Evolutionary conservation across 2,888 invertebrate genomes (phyloP).

Genomic region (Rhynchonema sp.): DNA sequence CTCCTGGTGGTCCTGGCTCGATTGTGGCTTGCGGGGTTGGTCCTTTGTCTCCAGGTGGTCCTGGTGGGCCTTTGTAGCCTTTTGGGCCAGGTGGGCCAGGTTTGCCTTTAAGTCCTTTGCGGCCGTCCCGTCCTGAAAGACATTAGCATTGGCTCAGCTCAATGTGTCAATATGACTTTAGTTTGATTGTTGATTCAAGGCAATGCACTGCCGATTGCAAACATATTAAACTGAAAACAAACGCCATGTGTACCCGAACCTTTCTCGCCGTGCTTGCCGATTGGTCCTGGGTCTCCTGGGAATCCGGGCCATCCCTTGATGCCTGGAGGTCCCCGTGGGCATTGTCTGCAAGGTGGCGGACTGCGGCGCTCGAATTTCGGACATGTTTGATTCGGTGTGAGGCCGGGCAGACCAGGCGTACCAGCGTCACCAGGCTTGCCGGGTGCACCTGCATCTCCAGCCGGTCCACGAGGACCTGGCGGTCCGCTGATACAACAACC

Average conservation of each 20-base stretch:
- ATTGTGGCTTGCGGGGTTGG: slow-evolving; percentile 22
- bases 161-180: no score
- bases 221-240: no score
- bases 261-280: slow-evolving; percentile 22
- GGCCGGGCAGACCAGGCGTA: slow-evolving; percentile 21
- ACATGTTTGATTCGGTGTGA: slow-evolving; percentile 27
- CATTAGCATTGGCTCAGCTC: neutral
- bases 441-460: slow-evolving; percentile 22
- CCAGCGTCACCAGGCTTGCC: slow-evolving; percentile 21
- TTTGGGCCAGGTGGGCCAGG: neutral
- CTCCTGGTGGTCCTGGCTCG: slow-evolving; percentile 17
- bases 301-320: slow-evolving; percentile 29
- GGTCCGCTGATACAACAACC: slow-evolving; percentile 21
- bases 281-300: slow-evolving; percentile 24
- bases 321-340: slow-evolving; percentile 20
- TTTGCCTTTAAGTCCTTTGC: neutral
- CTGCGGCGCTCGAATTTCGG: slow-evolving; percentile 19
- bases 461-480: slow-evolving; percentile 23
- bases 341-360: slow-evolving; percentile 26
- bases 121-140: neutral
- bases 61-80: slow-evolving; percentile 8
- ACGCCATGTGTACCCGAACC: slow-evolving; percentile 12
- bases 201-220: no score
- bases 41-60: slow-evolving; percentile 26
- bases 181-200: no score